Evolutionary conservation across 2,797 vertebrate species (phyloP).

Genomic region (Onychomys torridus): DNA sequence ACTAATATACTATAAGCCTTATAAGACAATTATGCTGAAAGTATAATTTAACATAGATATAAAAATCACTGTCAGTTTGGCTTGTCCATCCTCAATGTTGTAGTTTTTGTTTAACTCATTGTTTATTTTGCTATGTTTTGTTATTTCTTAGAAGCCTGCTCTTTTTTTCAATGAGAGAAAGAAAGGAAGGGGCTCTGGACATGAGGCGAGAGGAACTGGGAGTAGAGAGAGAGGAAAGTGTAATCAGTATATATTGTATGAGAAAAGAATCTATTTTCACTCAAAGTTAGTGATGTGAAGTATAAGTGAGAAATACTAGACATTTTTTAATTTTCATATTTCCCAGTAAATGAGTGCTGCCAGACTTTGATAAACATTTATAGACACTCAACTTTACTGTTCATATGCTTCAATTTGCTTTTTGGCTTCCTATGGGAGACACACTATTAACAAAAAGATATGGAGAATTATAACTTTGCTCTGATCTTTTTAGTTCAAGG

Average conservation of each 20-base stretch:
- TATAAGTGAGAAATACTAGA: background rate
- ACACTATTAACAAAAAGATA: background rate
- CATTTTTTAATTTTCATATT: constrained; percentile 20
- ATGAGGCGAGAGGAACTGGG: no score
- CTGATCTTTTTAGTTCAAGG: background rate
- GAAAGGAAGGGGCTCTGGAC: background rate
- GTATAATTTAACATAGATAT: background rate
- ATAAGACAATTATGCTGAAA: background rate
- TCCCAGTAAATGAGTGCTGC: constrained; percentile 38
- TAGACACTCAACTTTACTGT: background rate
- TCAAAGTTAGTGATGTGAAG: constrained; percentile 24
- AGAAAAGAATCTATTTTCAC: constrained; percentile 3
- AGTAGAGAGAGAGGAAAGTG: background rate
- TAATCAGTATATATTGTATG: background rate
- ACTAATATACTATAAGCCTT: background rate
- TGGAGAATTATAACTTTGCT: background rate
- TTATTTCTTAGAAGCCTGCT: background rate
- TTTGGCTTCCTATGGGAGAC: background rate
- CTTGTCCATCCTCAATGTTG: background rate
- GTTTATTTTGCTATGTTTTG: no score
- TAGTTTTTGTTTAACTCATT: background rate
- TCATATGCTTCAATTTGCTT: background rate
- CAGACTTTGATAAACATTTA: background rate
- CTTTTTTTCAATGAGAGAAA: background rate
- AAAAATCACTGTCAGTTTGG: background rate